Base-by-base conservation (phyloP, 2,888 invertebrate genomes). In the Drosophila monieri region DNA sequence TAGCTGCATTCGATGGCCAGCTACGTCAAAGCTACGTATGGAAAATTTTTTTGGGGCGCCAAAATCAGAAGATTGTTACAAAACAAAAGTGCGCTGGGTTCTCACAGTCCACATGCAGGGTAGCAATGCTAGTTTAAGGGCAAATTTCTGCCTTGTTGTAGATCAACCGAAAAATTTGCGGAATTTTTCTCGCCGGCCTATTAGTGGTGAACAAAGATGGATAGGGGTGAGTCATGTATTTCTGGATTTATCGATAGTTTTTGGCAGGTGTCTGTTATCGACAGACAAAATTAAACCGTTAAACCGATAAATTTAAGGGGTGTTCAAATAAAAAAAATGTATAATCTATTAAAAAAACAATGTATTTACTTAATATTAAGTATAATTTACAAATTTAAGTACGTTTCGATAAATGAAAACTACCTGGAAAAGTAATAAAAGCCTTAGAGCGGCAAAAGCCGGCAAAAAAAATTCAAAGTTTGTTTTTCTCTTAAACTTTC, bases 1-100 rank as follows among this genome's bases (percentile, higher is more conserved):
- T 84, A 69, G 46, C 80, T 65, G 61, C 81, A 87, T 85, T 60
- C 74, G 85, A 65, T 60, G 85, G 78, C 76, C 64, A 66, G 53
- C 62, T 41, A 23, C 23, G 25, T 57, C 27, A 47, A 21, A 25
- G 14, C 30, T 25, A 18, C 27, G 27, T 18, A 27, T n/a, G 39
- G 27, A 60, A 60, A 37, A 46, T 47, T 35, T 41, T 30, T 25
- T 23, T 35, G 6, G 14, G 35, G 35, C 35, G n/a, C 35, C n/a
- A 35, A 35, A 35, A 6, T 35, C n/a, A n/a, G 35, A n/a, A 6
- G 6, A 6, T 5, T 35, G 1, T 35, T n/a, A 14, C 14, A 35
- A 35, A 35, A 14, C 35, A 6, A 35, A 35, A 35, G 35, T 2
- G n/a, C 6, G 35, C 35, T 5, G n/a, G n/a, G n/a, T n/a, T 6